Base-by-base conservation (phyloP, 1,140 invertebrate species). In the Pygmarrhopalites habei region DNA sequence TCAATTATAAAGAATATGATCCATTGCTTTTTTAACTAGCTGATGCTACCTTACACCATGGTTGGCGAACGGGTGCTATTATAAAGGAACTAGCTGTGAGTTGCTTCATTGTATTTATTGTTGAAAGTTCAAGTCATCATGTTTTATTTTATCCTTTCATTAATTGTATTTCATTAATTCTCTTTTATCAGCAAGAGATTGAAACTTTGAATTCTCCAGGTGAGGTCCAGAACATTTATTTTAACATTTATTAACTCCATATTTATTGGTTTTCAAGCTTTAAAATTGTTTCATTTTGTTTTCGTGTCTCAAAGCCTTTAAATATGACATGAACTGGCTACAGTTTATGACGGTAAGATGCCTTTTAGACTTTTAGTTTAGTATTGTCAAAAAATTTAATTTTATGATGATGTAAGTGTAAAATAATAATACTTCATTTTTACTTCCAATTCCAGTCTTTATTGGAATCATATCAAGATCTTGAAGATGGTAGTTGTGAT, bases 41-140 rank as follows among this genome's bases (percentile, higher is more conserved):
- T 2, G 95, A 98, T 79, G 90, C 95, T 2, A 96, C 93, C 1
- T 77, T 98, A 12, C 87, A 95, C 75, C 91, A 96, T 77, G 93
- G 94, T 25, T 98, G 95, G 94, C 83, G 92, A 72, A 98, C 95
- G 10, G 94, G 93, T 2, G 95, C 95, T n/a, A 97, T 98, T 59
- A 95, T 98, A 55, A 90, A 89, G 67, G 95, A 98, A 78, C 78
- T 97, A 19, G 86, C 83, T 47, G 88, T 91, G 75, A 76, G 74
- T 43, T 57, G 25, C 26, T 25, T 26, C n/a, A n/a, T n/a, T n/a
- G n/a, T n/a, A n/a, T 12, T 43, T 25, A 39, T 47, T 17, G 26
- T 59, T 29, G 7, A 35, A 14, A 12, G 25, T 59, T 58, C 25
- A 23, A 1, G 57, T 43, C 30, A 7, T 23, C 23, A 53, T 26